A percentile compares a stretch with the other conserved stretches of the same genome.
phyloP scores from a whole-genome alignment of 64 coral and sea anemone genomes.

The Catalaphyllia jardinei region DNA sequence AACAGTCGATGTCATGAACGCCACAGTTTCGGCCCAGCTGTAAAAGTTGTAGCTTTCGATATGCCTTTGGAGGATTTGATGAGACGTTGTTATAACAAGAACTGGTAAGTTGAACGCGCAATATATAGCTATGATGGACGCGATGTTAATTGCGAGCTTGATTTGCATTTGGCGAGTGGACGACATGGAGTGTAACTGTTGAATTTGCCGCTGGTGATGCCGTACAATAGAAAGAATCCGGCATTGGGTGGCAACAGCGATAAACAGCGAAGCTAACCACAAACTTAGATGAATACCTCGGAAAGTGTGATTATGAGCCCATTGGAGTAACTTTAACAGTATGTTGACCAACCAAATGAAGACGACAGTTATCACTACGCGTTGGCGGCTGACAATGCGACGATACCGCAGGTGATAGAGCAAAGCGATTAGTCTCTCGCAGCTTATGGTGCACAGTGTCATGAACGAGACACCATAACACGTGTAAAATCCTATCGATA shows the following conservation, averaged over 20 bases:
- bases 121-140: slow-evolving; percentile 70
- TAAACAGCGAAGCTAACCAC: slow-evolving; percentile 46
- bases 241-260: slow-evolving; percentile 44
- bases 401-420: slow-evolving; percentile 58
- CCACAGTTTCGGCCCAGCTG: slow-evolving; percentile 78
- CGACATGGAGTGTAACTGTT: slow-evolving; percentile 6
- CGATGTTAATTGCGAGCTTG: slow-evolving; percentile 62
- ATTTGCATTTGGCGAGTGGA: slow-evolving; percentile 53
- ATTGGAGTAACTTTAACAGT: slow-evolving; percentile 54
- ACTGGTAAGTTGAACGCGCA: slow-evolving; percentile 68
- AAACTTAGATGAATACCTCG: slow-evolving; percentile 52
- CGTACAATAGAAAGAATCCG: slow-evolving; percentile 43
- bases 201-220: slow-evolving; percentile 61
- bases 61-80: slow-evolving; percentile 45
- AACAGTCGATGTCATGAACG: slow-evolving; percentile 74
- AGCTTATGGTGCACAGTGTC: slow-evolving; percentile 76
- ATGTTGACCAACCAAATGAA: slow-evolving; percentile 74
- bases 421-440: slow-evolving; percentile 69
- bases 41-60: slow-evolving; percentile 72
- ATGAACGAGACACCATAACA: slow-evolving; percentile 84
- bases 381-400: slow-evolving; percentile 10
- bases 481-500: slow-evolving; percentile 64
- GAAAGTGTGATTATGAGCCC: slow-evolving; percentile 56
- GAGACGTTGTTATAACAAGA: slow-evolving; percentile 47
- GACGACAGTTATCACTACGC: slow-evolving; percentile 38